Percentiles rank a stretch among this genome's conserved stretches.
Conservation (phyloP, 92 coral and sea anemone genomes). For the Micromussa lordhowensis region DNA sequence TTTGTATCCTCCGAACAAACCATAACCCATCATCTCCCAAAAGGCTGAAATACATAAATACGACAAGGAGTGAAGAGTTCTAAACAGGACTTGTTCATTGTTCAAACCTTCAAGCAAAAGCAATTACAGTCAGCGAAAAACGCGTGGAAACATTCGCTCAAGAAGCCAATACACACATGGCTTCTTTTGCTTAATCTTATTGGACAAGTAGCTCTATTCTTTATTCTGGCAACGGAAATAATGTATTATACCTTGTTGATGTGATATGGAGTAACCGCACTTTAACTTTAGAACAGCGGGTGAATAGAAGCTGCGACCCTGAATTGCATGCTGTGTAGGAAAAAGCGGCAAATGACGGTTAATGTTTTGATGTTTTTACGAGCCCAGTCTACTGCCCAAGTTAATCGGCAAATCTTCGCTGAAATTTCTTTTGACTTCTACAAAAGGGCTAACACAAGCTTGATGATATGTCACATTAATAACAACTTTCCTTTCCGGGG, state of each 20-base stretch:
- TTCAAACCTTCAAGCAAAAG: background rate
- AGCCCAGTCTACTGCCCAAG: background rate
- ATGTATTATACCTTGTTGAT: conserved; percentile 56
- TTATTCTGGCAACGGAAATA: background rate
- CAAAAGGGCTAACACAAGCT: background rate
- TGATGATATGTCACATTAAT: background rate
- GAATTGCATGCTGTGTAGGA: conserved; percentile 61
- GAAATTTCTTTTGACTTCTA: background rate
- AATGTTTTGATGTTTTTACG: background rate
- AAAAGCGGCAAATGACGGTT: background rate
- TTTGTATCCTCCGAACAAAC: conserved; percentile 71
- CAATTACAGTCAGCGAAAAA: background rate
- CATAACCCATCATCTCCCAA: conserved; percentile 68
- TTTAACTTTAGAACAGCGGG: conserved; percentile 69
- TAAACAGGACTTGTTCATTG: background rate
- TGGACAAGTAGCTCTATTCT: background rate
- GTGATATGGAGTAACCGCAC: conserved; percentile 65
- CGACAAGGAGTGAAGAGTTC: background rate
- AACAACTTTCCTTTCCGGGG: no score
- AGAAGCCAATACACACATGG: background rate
- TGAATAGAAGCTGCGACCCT: conserved; percentile 64
- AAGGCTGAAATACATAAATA: background rate
- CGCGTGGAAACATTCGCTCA: background rate
- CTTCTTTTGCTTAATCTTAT: background rate
- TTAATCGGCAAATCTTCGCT: background rate